Evolutionary conservation across 53 echinoderm and acorn worm genomes (phyloP), one percentile per base, ranked within the genome.

Genomic region (Henricia sp.): DNA sequence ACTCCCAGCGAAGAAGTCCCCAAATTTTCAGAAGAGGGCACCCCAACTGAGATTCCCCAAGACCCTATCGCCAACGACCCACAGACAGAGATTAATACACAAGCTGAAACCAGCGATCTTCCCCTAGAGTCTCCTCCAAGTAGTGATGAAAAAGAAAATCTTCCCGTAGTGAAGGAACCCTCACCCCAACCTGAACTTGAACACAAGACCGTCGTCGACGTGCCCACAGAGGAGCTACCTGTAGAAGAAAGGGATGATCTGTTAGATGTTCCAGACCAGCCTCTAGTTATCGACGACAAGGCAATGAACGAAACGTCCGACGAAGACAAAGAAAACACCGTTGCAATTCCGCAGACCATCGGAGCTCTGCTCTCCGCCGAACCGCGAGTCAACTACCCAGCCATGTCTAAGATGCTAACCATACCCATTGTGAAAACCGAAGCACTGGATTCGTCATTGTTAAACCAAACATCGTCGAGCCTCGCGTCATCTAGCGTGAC

Each of bases 201-300:
- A 26, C 37, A 71, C 25, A 74, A 73, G 64, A 53, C 85, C 8
- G 44, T 10, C 42, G 50, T 30, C 19, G 42, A 19, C 24, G 41
- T 19, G 3, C 29, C 27, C 12, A 35, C 58, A 19, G 71, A 71
- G 3, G 53, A 70, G 25, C 38, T 42, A 25, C 28, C 33, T 21
- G 43, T 2, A 20, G 74, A 85, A 20, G 64, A 85, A n/a, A 44
- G 2, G 3, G 74, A 85, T n/a, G 8, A 20, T 24, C 53, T 40
- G 32, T 27, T 85, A 54, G 74, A 41, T 0, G 65, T 85, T 74
- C 64, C 80, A 0, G 80, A 80, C 48, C 50, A 85, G 39, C 85
- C 85, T 16, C 74, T 85, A 3, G 48, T 85, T 36, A 85, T 85
- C 42, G 85, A 72, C 9, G 85, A 85, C 50, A 74, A 85, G 37